phyloP scores from a whole-genome alignment of 2,888 invertebrate genomes.

The Pristionchus arcanus region DNA sequence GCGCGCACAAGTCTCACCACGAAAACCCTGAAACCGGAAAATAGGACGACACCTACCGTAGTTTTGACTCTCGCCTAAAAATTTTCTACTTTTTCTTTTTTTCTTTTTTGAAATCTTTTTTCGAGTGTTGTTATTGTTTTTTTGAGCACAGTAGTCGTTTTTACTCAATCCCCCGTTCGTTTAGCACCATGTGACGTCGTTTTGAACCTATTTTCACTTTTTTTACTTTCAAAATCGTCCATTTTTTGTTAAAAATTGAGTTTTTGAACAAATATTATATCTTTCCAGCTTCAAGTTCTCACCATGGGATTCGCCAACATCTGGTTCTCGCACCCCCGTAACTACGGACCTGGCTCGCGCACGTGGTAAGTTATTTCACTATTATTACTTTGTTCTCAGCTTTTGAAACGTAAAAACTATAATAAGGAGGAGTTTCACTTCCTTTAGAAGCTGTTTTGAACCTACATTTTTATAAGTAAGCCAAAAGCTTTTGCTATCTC shows the following conservation, averaged over 20 bases:
- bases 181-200: neutral
- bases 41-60: conserved; percentile 12
- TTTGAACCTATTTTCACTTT: neutral
- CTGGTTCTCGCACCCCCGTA: conserved; percentile 97
- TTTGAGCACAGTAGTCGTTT: neutral
- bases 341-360: conserved; percentile 97
- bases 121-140: neutral
- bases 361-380: conserved; percentile 82
- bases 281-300: conserved; percentile 35
- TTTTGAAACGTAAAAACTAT: neutral
- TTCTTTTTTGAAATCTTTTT: neutral
- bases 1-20: conserved; percentile 34
- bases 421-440: too few species aligned
- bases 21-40: conserved; percentile 16
- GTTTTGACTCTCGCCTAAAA: conserved; percentile 20
- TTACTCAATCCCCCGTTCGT: neutral
- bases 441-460: too few species aligned
- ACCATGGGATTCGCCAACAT: conserved; percentile 93
- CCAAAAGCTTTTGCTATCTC: too few species aligned
- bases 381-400: neutral
- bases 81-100: conserved; percentile 8
- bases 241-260: neutral
- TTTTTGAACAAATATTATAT: neutral
- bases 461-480: too few species aligned
- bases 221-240: neutral